Evolutionary conservation across 2,888 invertebrate genomes (phyloP).

Genomic region (Macaria notata): DNA sequence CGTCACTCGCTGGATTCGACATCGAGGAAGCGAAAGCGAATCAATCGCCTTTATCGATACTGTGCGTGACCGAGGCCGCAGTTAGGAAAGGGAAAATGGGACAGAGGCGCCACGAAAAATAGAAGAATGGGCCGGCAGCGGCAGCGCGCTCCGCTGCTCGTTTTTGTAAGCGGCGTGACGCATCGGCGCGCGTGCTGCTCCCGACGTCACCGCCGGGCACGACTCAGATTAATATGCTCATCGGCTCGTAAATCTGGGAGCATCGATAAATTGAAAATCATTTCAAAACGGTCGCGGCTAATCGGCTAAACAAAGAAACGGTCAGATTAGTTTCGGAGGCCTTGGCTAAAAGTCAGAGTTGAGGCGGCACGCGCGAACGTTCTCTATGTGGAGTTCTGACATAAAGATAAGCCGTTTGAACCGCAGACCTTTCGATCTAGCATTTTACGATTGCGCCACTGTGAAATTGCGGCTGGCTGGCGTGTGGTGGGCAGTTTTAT

Average conservation of each 20-base stretch:
- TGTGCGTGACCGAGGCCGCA: conserved; percentile 78
- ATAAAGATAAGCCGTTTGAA: conserved; percentile 71
- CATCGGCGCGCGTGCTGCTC: conserved; percentile 61
- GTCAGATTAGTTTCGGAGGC: conserved; percentile 39
- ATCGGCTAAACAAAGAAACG: conserved; percentile 34
- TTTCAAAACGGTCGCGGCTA: conserved; percentile 28
- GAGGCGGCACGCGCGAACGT: conserved; percentile 58
- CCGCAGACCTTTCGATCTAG: conserved; percentile 73
- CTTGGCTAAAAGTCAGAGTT: conserved; percentile 45
- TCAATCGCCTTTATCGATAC: conserved; percentile 70
- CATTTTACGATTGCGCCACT: conserved; percentile 77
- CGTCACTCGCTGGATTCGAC: conserved; percentile 51
- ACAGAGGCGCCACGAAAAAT: conserved; percentile 66
- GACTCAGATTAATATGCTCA: conserved; percentile 57
- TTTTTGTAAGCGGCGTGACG: conserved; percentile 56
- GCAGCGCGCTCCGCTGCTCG: conserved; percentile 58
- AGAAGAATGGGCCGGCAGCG: conserved; percentile 64
- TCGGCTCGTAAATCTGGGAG: conserved; percentile 49
- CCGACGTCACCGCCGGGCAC: conserved; percentile 57
- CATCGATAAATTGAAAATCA: conserved; percentile 45
- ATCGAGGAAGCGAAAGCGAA: conserved; percentile 77
- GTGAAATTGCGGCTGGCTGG: conserved; percentile 63
- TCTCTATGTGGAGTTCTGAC: conserved; percentile 62
- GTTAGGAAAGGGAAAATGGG: conserved; percentile 77
- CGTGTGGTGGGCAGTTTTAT: conserved; percentile 71